Evolutionary conservation across 2,113 vertebrate genomes (phyloP).

Genomic region (Hylia prasina): DNA sequence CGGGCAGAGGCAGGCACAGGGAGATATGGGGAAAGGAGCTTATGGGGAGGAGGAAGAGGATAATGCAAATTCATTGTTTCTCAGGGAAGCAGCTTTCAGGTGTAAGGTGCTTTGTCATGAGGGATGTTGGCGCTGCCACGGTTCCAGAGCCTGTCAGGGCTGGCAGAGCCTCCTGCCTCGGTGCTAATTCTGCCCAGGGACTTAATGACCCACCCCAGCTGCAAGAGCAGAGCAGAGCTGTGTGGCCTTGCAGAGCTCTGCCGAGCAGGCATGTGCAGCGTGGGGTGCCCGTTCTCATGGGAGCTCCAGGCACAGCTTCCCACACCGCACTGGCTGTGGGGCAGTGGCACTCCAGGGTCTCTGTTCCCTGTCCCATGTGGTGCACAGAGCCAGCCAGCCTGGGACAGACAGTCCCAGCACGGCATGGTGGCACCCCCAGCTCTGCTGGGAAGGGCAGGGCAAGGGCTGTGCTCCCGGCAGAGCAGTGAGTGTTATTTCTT

Average conservation of each 20-base stretch:
- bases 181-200: neutral
- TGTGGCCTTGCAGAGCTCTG: neutral
- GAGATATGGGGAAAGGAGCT: neutral
- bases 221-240: neutral
- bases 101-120: neutral
- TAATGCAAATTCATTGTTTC: neutral
- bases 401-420: fast-evolving
- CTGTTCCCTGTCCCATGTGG: fast-evolving
- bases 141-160: neutral
- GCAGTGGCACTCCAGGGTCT: neutral
- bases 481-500: neutral
- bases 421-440: fast-evolving
- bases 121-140: neutral
- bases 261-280: fast-evolving
- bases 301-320: neutral
- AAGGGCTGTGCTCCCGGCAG: neutral
- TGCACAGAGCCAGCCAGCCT: neutral
- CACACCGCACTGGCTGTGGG: fast-evolving
- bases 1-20: neutral
- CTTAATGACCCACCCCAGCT: fast-evolving
- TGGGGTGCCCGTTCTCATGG: fast-evolving
- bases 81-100: neutral
- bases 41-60: neutral
- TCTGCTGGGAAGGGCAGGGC: neutral
- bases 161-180: neutral